Base-by-base conservation (phyloP, 2,113 vertebrate genomes). In the Ctenomys sociabilis region DNA sequence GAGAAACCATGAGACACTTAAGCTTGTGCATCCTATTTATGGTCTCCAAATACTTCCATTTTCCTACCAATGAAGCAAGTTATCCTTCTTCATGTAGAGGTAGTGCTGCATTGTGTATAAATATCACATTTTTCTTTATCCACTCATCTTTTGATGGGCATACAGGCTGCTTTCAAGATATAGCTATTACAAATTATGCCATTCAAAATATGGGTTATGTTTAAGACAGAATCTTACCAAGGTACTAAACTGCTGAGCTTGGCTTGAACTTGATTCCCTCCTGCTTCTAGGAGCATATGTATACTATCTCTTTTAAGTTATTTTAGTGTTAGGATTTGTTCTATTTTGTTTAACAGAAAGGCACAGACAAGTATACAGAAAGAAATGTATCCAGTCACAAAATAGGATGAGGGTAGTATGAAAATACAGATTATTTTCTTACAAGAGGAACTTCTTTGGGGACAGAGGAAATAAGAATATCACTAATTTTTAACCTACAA, bases 381-480 rank as follows among this genome's bases (percentile, higher is more conserved):
- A 89, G 13, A 52, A 83, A 91, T n/a, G 11, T 40, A 12, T 66
- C 28, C 78, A n/a, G 16, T 81, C 3, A 19, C n/a, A 92, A 24
- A 84, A 61, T 57, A 19, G 54, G 54, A 19, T 66, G 35, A 92
- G 89, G 0, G 8, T n/a, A 75, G 24, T 2, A 0, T 70, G 8
- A 19, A 93, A 78, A 61, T 83, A 32, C 14, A 61, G 22, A 82
- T 54, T 87, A 45, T 93, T 73, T 93, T 63, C 70, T 94, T 57
- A 35, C 4, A 84, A 59, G 40, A 72, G 22, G 45, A n/a, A 17
- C 19, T 40, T 72, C 45, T 88, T 40, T 63, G 0, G 14, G 32
- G 28, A 66, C 49, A 72, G n/a, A 84, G 64, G 4, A 88, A 72
- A 57, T n/a, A 40, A 17, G n/a, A 86, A 61, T 54, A 14, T 59